Conservation (phyloP, 64 coral and sea anemone genomes). For the Exaiptasia diaphana region DNA sequence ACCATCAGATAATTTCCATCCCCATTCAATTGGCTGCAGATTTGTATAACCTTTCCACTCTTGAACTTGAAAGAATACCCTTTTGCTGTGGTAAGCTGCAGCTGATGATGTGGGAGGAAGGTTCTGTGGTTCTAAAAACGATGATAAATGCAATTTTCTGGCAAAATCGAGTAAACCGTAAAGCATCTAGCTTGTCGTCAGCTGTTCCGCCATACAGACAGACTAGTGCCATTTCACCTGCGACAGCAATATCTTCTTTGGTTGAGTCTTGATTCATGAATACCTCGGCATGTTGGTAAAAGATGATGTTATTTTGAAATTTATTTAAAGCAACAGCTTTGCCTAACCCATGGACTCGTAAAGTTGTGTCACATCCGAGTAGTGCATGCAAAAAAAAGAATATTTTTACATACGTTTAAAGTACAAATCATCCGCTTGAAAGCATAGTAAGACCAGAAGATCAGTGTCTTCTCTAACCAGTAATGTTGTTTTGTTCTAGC, state of each 20-base stretch:
- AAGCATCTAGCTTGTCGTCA: not conserved
- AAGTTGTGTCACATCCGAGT: conserved; percentile 54
- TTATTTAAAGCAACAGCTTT: conserved; percentile 24
- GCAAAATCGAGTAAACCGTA: not conserved
- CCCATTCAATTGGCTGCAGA: not conserved
- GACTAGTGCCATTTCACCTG: conserved; percentile 8
- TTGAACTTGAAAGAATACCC: conserved; percentile 14
- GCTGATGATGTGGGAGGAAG: conserved; percentile 7
- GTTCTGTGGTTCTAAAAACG: conserved; percentile 12
- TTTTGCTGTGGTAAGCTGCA: conserved; percentile 14
- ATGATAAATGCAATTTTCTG: conserved; percentile 2
- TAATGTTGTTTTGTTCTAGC: not conserved
- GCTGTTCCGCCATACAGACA: not conserved
- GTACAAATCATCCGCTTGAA: not conserved
- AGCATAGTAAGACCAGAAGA: conserved; percentile 29
- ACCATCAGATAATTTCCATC: conserved; percentile 6
- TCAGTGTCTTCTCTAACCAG: conserved; percentile 45
- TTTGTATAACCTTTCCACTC: conserved; percentile 8
- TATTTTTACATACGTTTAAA: not conserved
- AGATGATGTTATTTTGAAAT: not conserved
- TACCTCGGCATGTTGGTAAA: not conserved
- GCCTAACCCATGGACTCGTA: conserved; percentile 42
- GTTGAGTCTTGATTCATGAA: not conserved
- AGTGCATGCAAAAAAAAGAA: conserved; percentile 53
- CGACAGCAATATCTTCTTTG: not conserved